Percentiles rank a stretch among this genome's conserved stretches.
Evolutionary conservation across 2,113 vertebrate species (phyloP).

Genomic region (Ursus arctos): DNA sequence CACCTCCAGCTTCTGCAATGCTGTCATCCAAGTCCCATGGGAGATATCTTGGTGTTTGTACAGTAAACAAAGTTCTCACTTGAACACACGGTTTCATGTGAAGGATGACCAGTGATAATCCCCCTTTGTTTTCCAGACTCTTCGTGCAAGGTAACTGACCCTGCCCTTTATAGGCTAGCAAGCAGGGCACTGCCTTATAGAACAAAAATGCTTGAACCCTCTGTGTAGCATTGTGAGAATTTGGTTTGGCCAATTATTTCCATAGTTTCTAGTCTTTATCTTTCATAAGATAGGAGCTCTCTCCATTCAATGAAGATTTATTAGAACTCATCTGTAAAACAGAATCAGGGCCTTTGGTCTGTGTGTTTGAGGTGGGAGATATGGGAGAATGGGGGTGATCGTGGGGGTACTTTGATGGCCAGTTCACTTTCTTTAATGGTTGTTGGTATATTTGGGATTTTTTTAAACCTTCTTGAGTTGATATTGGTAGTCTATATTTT

Average conservation of each 20-base stretch:
- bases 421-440: background rate
- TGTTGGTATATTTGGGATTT: background rate
- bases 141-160: background rate
- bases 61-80: background rate
- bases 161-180: accelerated
- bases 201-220: background rate
- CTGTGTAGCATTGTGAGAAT: background rate
- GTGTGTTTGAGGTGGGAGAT: too few relatives aligned
- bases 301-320: background rate
- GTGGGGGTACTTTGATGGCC: background rate
- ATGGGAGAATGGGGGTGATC: too few relatives aligned
- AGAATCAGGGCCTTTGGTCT: background rate
- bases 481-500: background rate
- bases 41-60: background rate
- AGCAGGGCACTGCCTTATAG: background rate
- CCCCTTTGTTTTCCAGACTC: background rate
- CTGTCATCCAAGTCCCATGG: background rate
- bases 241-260: background rate
- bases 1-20: background rate
- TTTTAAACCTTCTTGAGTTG: background rate
- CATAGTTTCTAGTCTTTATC: background rate
- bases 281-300: background rate
- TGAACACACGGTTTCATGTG: background rate
- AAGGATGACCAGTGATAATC: too few relatives aligned
- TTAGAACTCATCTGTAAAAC: background rate